These are phyloP conservation scores for Plebejus melissa DNA, from an alignment of 2,888 invertebrate genomes.

Conservation along the genomic window DNA sequence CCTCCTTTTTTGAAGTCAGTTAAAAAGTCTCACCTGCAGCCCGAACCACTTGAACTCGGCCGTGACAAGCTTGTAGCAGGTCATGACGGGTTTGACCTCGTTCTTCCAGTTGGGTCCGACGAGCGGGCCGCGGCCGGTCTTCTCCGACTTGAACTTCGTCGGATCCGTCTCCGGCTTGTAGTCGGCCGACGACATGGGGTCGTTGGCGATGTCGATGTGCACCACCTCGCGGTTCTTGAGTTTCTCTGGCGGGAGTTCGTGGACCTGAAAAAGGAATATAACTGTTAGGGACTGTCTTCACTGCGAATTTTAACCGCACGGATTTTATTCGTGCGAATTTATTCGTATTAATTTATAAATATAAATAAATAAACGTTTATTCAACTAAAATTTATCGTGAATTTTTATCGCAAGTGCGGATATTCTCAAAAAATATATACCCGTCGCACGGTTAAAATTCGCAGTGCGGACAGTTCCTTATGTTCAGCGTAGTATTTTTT, in stretches of 20 bases:
- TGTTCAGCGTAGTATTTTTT: no score
- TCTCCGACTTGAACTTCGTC: conserved; percentile 90
- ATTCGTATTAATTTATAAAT: no score
- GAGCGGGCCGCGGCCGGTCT: conserved; percentile 96
- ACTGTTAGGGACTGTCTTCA: background rate
- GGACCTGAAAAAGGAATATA: conserved; percentile 82
- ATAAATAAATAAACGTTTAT: no score
- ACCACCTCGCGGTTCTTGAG: conserved; percentile 93
- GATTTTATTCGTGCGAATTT: no score
- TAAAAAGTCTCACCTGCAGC: conserved; percentile 79
- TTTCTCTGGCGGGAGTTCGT: conserved; percentile 93
- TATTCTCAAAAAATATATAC: no score
- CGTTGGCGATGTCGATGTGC: conserved; percentile 97
- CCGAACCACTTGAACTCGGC: conserved; percentile 99
- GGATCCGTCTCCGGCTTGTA: conserved; percentile 86
- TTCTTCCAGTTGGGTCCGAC: conserved; percentile 88
- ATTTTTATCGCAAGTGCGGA: no score
- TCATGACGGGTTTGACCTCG: conserved; percentile 93
- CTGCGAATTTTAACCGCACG: no score
- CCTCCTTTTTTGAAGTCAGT: no score
- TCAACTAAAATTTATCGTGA: no score
- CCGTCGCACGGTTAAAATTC: no score
- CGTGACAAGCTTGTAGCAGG: conserved; percentile 98
- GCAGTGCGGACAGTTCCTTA: no score
- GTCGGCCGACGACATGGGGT: conserved; percentile 87